Evolutionary conservation across 1,140 invertebrate genomes (phyloP).

Genomic region (Polyergus mexicanus): DNA sequence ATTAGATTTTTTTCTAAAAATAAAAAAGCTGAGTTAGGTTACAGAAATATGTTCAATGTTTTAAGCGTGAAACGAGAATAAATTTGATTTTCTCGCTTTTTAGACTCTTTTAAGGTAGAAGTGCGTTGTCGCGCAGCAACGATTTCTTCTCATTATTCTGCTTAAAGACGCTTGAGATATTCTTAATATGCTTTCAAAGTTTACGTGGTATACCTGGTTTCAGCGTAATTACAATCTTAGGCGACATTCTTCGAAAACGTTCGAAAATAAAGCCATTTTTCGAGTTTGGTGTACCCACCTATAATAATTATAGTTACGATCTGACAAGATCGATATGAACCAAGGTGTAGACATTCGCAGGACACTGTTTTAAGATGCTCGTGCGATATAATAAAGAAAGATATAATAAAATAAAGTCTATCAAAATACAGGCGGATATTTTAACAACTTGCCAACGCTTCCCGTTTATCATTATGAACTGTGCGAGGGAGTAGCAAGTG

Average conservation of each 20-base stretch:
- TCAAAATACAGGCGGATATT: conserved; percentile 25
- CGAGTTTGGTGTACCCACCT: not conserved
- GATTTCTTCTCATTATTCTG: conserved; percentile 39
- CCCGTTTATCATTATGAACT: conserved; percentile 43
- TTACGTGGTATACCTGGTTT: conserved; percentile 15
- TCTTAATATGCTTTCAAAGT: conserved; percentile 25
- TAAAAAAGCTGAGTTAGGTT: conserved; percentile 6
- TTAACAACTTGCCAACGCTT: conserved; percentile 45
- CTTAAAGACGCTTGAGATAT: conserved; percentile 37
- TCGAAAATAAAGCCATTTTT: conserved; percentile 16
- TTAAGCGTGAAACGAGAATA: conserved; percentile 7
- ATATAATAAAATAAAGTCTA: conserved; percentile 19
- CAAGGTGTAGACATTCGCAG: conserved; percentile 7
- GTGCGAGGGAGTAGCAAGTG: conserved; percentile 14
- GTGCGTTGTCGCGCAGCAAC: conserved; percentile 27
- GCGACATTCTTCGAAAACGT: not conserved
- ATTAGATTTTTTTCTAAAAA: conserved; percentile 20
- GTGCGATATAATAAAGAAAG: not conserved
- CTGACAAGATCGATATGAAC: conserved; percentile 39
- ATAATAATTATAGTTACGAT: conserved; percentile 2
- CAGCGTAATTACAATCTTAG: conserved; percentile 12
- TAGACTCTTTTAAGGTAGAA: conserved; percentile 42
- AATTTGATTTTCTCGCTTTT: conserved; percentile 52
- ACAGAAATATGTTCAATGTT: not conserved
- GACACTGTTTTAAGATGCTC: conserved; percentile 30